Base-by-base conservation (phyloP, 2,888 invertebrate species). In the Euspilapteryx auroguttella region DNA sequence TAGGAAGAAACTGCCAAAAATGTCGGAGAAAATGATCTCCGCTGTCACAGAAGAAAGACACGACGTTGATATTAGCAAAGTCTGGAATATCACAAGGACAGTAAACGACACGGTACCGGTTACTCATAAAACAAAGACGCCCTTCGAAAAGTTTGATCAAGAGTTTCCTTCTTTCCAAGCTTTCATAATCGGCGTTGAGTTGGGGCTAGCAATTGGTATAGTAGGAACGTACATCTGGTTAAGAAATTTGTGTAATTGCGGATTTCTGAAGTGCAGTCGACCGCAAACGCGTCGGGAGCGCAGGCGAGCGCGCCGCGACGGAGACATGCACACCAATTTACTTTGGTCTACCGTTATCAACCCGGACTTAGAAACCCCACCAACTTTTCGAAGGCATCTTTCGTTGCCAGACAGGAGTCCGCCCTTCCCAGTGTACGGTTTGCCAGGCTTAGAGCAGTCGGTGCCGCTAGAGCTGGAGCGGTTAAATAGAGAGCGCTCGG, bases 21-120 rank as follows among this genome's bases (percentile, higher is more conserved):
- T 79, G 58, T 77, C 79, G 2, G 71, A 81, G 42, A 73, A 80
- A 40, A 81, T 79, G 40, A 66, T 82, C 32, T 65, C 76, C 28
- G 55, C 71, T 14, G 66, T 71, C 14, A 57, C 56, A 21, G 45
- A 50, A 13, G 55, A 57, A 10, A 57, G 52, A 47, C 44, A 58
- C 20, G 56, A 61, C 13, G 53, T 79, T 1, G 68, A 75, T 27
- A 38, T 76, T 6, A 47, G 47, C 24, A 45, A 55, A 11, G 47
- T 73, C 7, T 76, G 76, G 76, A 71, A 78, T 31, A 49, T 71
- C 14, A 57, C 61, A 9, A 35, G 35, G 1, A 37, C 36, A 2
- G 42, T 42, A 24, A 58, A 55, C 22, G 38, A 35, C 12, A 49
- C 55, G 7, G 26, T 41, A 4, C 34, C 41, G 3, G 41, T 47